Evolutionary conservation across 2,797 vertebrate species (phyloP), one percentile per base, ranked within the genome.

Genomic region (Yasuhikotakia modesta): DNA sequence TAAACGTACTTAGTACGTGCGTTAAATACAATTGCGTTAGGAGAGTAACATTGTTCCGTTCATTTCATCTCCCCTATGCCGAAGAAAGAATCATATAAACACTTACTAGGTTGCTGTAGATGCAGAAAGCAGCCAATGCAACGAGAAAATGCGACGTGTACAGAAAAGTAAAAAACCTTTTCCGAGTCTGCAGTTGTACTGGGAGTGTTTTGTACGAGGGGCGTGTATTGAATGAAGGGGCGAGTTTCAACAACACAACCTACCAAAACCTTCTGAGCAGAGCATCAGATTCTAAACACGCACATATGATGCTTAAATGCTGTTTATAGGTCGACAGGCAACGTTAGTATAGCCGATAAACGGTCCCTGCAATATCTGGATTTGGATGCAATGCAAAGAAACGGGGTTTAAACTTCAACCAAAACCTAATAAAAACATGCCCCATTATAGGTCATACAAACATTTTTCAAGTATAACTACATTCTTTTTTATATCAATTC

Each of bases 21-120:
- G 7, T 55, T 22, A 22, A 21, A 57, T 22, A 13, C 21, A 21
- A 55, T 22, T 57, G 53, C 21, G 22, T 21, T 1, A 22, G 8
- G 0, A 0, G 10, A 2, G 3, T 14, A 19, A 2, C 13, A 30
- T 2, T 0, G 13, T 16, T 60, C 8, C 8, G 8, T 61, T 39
- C 1, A n/a, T 77, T 77, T 48, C 30, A 2, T 52, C 19, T 35
- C 12, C 7, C 1, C 2, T 22, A 5, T 22, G n/a, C 2, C 39
- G 55, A 65, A n/a, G 27, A n/a, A 1, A n/a, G 5, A 39, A 32
- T 17, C 48, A 4, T 16, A 17, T 52, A 63, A 19, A 11, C 10
- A 71, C 76, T 78, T 71, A 78, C 76, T 48, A 43, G 60, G 48
- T 55, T 17, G 24, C 43, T 17, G 60, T 10, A 45, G 76, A 65